Conservation (phyloP, 2,888 invertebrate genomes). For the Polymixis flavicincta region DNA sequence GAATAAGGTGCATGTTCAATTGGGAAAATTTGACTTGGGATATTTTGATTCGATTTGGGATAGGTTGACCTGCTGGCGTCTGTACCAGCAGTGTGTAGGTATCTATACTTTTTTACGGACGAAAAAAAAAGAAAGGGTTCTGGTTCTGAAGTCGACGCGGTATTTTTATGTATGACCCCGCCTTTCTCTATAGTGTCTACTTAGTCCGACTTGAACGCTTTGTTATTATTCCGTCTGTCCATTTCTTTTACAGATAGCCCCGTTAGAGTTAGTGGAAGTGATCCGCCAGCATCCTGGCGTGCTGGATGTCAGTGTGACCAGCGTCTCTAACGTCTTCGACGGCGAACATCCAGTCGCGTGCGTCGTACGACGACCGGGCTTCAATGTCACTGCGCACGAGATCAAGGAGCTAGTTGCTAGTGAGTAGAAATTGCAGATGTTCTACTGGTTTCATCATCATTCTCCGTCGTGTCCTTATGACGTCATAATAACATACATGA, state of each 20-base stretch:
- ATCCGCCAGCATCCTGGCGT: constrained; percentile 77
- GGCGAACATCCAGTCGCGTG: constrained; percentile 79
- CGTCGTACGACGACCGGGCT: constrained; percentile 71
- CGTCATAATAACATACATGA: not conserved
- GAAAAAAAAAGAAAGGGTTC: not conserved
- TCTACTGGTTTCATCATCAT: not conserved
- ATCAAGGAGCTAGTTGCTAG: constrained; percentile 79
- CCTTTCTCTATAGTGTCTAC: not conserved
- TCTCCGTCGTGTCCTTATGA: not conserved
- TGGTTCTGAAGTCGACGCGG: not conserved
- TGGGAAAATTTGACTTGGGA: too few relatives aligned
- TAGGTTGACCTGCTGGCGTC: too few relatives aligned
- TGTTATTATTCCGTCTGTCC: not conserved
- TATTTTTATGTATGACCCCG: not conserved
- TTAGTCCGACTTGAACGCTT: not conserved
- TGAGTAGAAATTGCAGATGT: constrained; percentile 60
- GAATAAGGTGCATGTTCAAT: too few relatives aligned
- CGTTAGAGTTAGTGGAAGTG: constrained; percentile 80
- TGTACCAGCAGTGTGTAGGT: too few relatives aligned
- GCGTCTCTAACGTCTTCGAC: constrained; percentile 73
- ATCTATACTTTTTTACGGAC: not conserved
- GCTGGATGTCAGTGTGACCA: constrained; percentile 79
- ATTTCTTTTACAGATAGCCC: constrained; percentile 73
- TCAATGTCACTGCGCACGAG: constrained; percentile 75
- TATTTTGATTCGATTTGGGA: too few relatives aligned